A percentile compares a stretch with the other conserved stretches of the same genome.
Evolutionary conservation across 1,140 invertebrate genomes (phyloP).

Genomic region (Melipona quadrifasciata): DNA sequence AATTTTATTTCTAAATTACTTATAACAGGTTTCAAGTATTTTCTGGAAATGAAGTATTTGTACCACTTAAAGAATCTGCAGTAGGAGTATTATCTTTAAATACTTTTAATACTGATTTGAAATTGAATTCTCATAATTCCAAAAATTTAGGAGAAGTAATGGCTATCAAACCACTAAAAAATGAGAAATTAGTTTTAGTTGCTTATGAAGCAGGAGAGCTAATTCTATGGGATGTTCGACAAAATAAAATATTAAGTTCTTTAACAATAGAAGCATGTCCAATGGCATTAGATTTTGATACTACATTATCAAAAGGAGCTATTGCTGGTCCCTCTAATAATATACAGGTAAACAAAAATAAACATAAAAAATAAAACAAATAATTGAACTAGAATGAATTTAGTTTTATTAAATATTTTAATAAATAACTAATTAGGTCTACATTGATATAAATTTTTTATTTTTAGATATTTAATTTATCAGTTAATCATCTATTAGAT

Average conservation of each 20-base stretch:
- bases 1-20: not conserved
- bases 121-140: slow-evolving; percentile 77
- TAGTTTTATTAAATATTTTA: not conserved
- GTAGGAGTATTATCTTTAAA: slow-evolving; percentile 84
- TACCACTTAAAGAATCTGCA: slow-evolving; percentile 85
- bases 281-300: slow-evolving; percentile 87
- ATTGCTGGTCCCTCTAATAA: slow-evolving; percentile 85
- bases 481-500: slow-evolving; percentile 75
- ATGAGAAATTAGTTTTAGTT: slow-evolving; percentile 83
- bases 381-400: not conserved
- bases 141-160: slow-evolving; percentile 83
- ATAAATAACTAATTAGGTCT: not conserved
- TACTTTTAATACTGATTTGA: slow-evolving; percentile 81
- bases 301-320: slow-evolving; percentile 84
- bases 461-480: slow-evolving; percentile 75
- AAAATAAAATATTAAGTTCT: slow-evolving; percentile 82
- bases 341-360: slow-evolving; percentile 83
- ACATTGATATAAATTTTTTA: slow-evolving; percentile 2
- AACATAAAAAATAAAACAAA: slow-evolving; percentile 68
- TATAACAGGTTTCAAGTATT: slow-evolving; percentile 81
- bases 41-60: slow-evolving; percentile 84
- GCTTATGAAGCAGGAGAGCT: slow-evolving; percentile 87
- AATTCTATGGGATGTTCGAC: slow-evolving; percentile 85
- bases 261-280: slow-evolving; percentile 85
- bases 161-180: slow-evolving; percentile 84